Conservation (phyloP, 2,113 vertebrate species). For the Podarcis muralis region DNA sequence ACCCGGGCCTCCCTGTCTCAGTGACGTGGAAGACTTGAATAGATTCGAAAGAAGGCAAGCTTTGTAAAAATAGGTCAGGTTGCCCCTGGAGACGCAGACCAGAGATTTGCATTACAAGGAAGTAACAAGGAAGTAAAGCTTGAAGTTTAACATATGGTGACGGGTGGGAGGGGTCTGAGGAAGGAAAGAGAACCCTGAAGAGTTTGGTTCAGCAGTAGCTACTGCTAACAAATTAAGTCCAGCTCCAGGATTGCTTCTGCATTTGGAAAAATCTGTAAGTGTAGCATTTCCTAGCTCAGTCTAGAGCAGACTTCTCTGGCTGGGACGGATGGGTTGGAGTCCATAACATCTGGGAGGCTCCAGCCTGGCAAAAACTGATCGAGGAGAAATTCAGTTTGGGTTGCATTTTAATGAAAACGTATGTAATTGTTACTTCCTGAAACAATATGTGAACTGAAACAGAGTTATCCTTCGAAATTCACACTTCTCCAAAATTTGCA, state of each 20-base stretch:
- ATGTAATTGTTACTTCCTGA: no score
- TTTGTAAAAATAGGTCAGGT: neutral
- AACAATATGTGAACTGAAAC: no score
- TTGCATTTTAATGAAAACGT: no score
- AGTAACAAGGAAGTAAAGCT: neutral
- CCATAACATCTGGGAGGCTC: no score
- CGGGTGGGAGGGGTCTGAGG: neutral
- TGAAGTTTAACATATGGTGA: neutral
- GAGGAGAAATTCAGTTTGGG: no score
- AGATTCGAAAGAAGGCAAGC: conserved; percentile 17
- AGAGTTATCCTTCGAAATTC: no score
- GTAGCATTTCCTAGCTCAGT: neutral
- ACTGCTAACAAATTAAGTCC: neutral
- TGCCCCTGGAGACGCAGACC: neutral
- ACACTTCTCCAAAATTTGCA: no score
- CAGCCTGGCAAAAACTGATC: no score
- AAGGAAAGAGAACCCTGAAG: neutral
- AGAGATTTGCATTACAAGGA: conserved; percentile 10
- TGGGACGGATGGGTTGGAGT: no score
- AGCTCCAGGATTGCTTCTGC: neutral
- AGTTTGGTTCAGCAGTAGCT: neutral
- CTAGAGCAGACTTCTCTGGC: neutral
- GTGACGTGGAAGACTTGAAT: conserved; percentile 2
- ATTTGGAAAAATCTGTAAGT: neutral
- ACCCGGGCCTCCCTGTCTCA: neutral